Conservation (phyloP, 2,888 invertebrate species). For the Listrodromus nycthemerus region DNA sequence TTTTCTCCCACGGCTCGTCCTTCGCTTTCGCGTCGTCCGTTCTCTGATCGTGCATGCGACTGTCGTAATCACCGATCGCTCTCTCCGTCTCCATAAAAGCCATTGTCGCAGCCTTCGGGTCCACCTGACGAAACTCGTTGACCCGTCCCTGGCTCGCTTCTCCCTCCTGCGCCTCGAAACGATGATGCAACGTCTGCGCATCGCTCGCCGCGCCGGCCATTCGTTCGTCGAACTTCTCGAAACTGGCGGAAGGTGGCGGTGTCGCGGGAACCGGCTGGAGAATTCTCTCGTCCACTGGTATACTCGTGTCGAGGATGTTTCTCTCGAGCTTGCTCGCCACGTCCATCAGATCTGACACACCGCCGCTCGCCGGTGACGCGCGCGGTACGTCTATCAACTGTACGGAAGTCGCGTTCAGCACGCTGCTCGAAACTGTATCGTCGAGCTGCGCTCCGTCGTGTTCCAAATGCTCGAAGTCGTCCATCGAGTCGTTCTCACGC, state of each 20-base stretch:
- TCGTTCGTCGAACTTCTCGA: slow-evolving; percentile 73
- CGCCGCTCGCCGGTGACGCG: slow-evolving; percentile 65
- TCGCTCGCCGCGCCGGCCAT: slow-evolving; percentile 4
- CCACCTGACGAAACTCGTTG: slow-evolving; percentile 59
- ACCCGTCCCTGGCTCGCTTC: slow-evolving; percentile 33
- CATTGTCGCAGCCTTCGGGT: slow-evolving; percentile 76
- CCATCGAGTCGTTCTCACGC: slow-evolving; percentile 89
- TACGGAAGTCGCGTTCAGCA: slow-evolving; percentile 58
- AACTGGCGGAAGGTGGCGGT: slow-evolving; percentile 79
- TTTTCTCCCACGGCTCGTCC: not conserved
- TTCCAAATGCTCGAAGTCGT: slow-evolving; percentile 91
- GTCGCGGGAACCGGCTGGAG: slow-evolving; percentile 76
- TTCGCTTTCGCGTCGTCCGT: not conserved
- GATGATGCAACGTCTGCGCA: slow-evolving; percentile 67
- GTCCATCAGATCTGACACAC: slow-evolving; percentile 30
- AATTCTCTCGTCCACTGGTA: slow-evolving; percentile 67
- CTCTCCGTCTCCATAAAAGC: slow-evolving; percentile 78
- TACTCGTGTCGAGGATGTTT: slow-evolving; percentile 73
- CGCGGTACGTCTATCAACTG: slow-evolving; percentile 76
- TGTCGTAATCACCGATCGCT: slow-evolving; percentile 25
- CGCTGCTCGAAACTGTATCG: slow-evolving; percentile 56
- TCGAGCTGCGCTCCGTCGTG: slow-evolving; percentile 85
- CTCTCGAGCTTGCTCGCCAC: slow-evolving; percentile 76
- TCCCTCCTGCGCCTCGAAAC: slow-evolving; percentile 52
- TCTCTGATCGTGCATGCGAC: not conserved